These are phyloP conservation scores for Drosophila lacteicornis DNA, from an alignment of 1,140 invertebrate species.

Conservation along the genomic window DNA sequence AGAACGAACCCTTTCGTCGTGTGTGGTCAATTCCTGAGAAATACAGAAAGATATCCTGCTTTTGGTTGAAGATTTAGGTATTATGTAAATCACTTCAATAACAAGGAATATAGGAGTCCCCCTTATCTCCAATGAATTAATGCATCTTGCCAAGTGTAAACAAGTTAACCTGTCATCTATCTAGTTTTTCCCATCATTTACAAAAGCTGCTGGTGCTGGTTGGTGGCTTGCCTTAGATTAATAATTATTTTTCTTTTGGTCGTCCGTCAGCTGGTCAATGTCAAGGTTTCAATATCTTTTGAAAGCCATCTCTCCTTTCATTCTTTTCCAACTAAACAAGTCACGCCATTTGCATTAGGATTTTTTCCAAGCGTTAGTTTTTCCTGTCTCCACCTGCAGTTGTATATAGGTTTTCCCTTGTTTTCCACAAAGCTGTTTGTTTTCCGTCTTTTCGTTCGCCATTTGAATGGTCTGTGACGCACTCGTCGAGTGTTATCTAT, in stretches of 20 bases:
- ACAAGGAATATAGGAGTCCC: background rate
- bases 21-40: constrained; percentile 28
- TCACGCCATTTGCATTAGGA: constrained; percentile 9
- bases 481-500: constrained; percentile 19
- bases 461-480: constrained; percentile 41
- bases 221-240: background rate
- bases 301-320: constrained; percentile 16
- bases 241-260: constrained; percentile 15
- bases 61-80: constrained; percentile 38
- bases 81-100: background rate
- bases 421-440: background rate
- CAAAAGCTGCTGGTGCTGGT: constrained; percentile 1
- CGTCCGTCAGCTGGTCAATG: constrained; percentile 11
- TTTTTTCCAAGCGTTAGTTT: background rate
- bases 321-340: background rate
- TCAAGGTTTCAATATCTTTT: background rate
- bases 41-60: constrained; percentile 4
- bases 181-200: background rate
- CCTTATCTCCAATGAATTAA: background rate
- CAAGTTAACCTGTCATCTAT: constrained; percentile 27
- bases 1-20: constrained; percentile 10
- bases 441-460: background rate
- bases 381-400: background rate
- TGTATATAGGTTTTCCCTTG: background rate
- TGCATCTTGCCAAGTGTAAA: constrained; percentile 8